Evolutionary conservation across 2,888 invertebrate genomes (phyloP), one percentile per base, ranked within the genome.

Genomic region (Yponomeuta evonymella): DNA sequence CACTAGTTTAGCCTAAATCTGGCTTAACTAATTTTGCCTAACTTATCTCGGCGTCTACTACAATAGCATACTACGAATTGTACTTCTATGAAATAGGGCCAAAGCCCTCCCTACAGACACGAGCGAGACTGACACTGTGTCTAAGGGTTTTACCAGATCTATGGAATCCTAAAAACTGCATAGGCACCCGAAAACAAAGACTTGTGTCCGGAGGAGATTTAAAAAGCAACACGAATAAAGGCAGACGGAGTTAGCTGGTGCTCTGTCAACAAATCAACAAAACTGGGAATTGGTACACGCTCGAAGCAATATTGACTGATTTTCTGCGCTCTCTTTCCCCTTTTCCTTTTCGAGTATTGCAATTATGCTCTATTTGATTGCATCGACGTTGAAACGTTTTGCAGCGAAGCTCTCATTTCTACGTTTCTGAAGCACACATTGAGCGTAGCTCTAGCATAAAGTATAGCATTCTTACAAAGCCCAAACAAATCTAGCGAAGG

Each of bases 281-380:
- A 33, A 33, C 67, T 15, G 67, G 29, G n/a, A 67, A 67, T 67
- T 67, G 36, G 67, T 67, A 67, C 67, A 43, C 33, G 36, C 12
- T 36, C 69, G 69, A 68, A 15, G 58, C 66, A 70, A 69, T 72
- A 72, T 70, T 72, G 69, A 70, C 70, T 51, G 70, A 69, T 70
- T 69, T 70, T 29, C 58, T 70, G 63, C 64, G 29, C 64, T 23
- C 64, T 23, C n/a, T 67, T 30, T 65, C 65, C 33, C 62, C 48
- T 64, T 58, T 58, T 58, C 8, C 51, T 58, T 58, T 58, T 58
- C 51, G 5, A 15, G 51, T 12, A 15, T 58, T 58, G 15, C 51
- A 58, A 58, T 58, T 15, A 58, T 58, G 15, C 51, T 58, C 15
- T 58, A 15, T 58, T 58, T 58, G 51, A 58, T 15, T 64, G 43